phyloP scores from a whole-genome alignment of 1,140 invertebrate species.

The Oryctes rhinoceros region DNA sequence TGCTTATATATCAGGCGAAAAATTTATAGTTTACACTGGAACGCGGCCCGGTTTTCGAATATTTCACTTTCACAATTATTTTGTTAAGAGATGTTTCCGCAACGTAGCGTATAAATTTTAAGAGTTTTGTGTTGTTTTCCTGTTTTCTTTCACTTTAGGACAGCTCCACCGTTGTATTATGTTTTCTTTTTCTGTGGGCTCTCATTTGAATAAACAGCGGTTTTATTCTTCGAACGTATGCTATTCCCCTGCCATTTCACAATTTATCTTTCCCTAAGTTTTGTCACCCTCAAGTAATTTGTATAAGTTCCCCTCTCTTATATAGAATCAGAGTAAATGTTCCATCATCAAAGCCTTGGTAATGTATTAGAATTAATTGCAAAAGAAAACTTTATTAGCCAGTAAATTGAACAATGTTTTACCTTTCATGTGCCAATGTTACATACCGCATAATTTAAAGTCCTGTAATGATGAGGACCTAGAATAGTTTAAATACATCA shows the following conservation, averaged over 20 bases:
- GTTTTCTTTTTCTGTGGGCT: background rate
- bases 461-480: too few species aligned
- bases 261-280: background rate
- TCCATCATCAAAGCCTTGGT: too few species aligned
- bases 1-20: slow-evolving; percentile 41
- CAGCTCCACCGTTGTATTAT: background rate
- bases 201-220: slow-evolving; percentile 17
- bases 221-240: slow-evolving; percentile 1
- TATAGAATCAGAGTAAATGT: too few species aligned
- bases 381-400: too few species aligned
- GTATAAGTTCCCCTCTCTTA: background rate
- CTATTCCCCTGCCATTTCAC: background rate
- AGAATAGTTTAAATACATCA: too few species aligned
- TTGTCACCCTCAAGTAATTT: background rate
- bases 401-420: too few species aligned
- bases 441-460: too few species aligned
- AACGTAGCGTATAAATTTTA: slow-evolving; percentile 16
- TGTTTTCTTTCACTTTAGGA: slow-evolving; percentile 33
- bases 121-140: slow-evolving; percentile 29
- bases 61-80: slow-evolving; percentile 35
- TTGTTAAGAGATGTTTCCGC: slow-evolving; percentile 30
- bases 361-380: too few species aligned
- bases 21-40: slow-evolving; percentile 47
- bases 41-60: slow-evolving; percentile 17
- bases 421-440: too few species aligned